A percentile compares a stretch with the other conserved stretches of the same genome.
phyloP scores from a whole-genome alignment of 2,797 vertebrate species.

The Oryzias sinensis region DNA sequence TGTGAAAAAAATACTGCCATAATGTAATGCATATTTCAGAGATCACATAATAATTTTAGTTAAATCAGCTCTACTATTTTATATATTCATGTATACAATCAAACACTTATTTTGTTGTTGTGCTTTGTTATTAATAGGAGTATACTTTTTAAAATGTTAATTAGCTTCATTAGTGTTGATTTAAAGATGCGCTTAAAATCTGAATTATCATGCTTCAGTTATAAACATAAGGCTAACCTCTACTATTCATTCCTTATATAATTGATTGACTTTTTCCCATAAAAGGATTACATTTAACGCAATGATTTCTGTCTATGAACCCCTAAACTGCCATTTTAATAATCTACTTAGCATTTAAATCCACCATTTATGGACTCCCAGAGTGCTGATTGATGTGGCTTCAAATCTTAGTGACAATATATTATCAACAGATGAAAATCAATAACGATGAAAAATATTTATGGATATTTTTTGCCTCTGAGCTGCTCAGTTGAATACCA shows the following conservation, averaged over 20 bases:
- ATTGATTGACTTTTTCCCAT: conserved; percentile 71
- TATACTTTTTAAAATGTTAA: conserved; percentile 42
- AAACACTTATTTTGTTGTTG: too few relatives aligned
- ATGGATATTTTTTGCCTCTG: conserved; percentile 50
- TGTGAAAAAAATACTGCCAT: too few relatives aligned
- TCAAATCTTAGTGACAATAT: conserved; percentile 91
- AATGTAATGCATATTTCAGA: too few relatives aligned
- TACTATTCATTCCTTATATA: conserved; percentile 74
- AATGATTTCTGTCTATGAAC: conserved; percentile 85
- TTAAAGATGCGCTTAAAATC: conserved; percentile 50
- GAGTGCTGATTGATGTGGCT: conserved; percentile 88
- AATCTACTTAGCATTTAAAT: conserved; percentile 94
- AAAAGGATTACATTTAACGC: conserved; percentile 71
- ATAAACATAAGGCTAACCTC: conserved; percentile 69
- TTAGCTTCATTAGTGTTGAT: conserved; percentile 42
- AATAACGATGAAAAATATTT: conserved; percentile 88
- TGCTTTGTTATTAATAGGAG: conserved; percentile 12
- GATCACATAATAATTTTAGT: too few relatives aligned
- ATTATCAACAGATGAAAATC: conserved; percentile 89
- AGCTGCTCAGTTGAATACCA: conserved; percentile 53
- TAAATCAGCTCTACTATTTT: too few relatives aligned
- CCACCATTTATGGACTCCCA: conserved; percentile 84
- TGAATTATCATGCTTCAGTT: conserved; percentile 58
- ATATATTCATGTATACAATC: too few relatives aligned
- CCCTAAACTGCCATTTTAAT: conserved; percentile 94